Evolutionary conservation across 2,888 invertebrate species (phyloP).

Genomic region (Chrysopilus asiliformis): DNA sequence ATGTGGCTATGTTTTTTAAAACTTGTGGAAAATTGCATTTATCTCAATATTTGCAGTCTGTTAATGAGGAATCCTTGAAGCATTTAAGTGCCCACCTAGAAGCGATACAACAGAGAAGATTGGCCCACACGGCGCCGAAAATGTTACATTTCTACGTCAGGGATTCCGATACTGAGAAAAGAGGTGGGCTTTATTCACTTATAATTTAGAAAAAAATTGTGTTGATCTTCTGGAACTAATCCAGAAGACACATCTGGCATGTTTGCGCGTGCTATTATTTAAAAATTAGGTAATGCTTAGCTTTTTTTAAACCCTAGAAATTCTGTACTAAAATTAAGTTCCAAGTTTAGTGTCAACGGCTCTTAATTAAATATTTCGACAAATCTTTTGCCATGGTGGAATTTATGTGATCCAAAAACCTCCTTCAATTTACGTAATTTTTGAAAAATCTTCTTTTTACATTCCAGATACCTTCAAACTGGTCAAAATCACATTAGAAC

Average conservation of each 20-base stretch:
- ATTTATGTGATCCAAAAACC: no score
- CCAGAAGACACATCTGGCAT: background rate
- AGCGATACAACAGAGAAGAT: conserved; percentile 49
- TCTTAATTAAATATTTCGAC: no score
- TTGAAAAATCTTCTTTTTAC: conserved; percentile 1
- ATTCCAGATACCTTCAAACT: conserved; percentile 53
- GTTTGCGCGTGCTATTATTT: no score
- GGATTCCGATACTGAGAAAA: conserved; percentile 18
- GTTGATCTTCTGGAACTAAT: background rate
- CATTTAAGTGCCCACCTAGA: conserved; percentile 75
- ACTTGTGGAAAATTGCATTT: background rate
- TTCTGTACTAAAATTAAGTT: no score
- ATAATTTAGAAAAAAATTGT: background rate
- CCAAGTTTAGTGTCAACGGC: background rate
- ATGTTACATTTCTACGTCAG: conserved; percentile 67
- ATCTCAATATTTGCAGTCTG: conserved; percentile 40
- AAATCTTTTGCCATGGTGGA: no score
- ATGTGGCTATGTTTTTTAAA: background rate
- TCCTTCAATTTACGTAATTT: no score
- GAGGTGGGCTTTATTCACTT: conserved; percentile 1
- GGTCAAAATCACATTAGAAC: conserved; percentile 58
- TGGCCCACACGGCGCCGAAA: conserved; percentile 45
- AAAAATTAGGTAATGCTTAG: no score
- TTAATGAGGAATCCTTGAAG: conserved; percentile 84
- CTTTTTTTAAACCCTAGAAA: no score